Evolutionary conservation across 2,888 invertebrate genomes (phyloP), one percentile per base, ranked within the genome.

Genomic region (Sthenelais limicola): DNA sequence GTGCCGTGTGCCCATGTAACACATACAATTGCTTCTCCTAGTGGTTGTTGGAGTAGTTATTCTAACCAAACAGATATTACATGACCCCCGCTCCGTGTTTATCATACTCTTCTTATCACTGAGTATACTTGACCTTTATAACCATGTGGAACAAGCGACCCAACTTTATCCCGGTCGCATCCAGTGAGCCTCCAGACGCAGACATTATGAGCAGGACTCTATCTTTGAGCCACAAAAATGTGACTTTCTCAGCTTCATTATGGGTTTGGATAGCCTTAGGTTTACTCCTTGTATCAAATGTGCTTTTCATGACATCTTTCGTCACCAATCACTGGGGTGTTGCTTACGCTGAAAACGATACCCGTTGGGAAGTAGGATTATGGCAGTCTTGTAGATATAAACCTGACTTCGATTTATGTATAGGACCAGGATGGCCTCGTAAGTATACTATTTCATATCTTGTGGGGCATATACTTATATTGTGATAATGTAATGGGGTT

Each of bases 341-440:
- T 18, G 68, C 62, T 24, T 43, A 66, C 5, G 24, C 30, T 9
- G n/a, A 21, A 1, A n/a, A 54, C 26, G 48, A 30, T 30, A 66
- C 48, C n/a, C 67, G 66, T 33, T 78, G 78, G 78, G 48, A 73
- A 26, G 75, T 78, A 47, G 78, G 78, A 9, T 66, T 78, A 12
- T 78, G 78, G 78, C 73, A 75, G 66, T 74, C 74, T 70, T 78
- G 78, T 33, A 71, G 78, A 15, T 67, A 73, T 21, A 35, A 62
- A 7, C 43, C 62, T 9, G 35, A 58, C 1, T 75, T 77, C 33
- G 75, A 75, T 12, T 38, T 75, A 15, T 78, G 78, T 49, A 58
- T 77, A 3, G 78, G 78, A 9, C 43, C 75, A 15, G 48, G 73
- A 38, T 77, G 73, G 70, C 73, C 76, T 54, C 52, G 77, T 77